Percentiles rank a stretch among this genome's conserved stretches.
Evolutionary conservation across 2,888 invertebrate species (phyloP).

Genomic region (Polyploca ridens): DNA sequence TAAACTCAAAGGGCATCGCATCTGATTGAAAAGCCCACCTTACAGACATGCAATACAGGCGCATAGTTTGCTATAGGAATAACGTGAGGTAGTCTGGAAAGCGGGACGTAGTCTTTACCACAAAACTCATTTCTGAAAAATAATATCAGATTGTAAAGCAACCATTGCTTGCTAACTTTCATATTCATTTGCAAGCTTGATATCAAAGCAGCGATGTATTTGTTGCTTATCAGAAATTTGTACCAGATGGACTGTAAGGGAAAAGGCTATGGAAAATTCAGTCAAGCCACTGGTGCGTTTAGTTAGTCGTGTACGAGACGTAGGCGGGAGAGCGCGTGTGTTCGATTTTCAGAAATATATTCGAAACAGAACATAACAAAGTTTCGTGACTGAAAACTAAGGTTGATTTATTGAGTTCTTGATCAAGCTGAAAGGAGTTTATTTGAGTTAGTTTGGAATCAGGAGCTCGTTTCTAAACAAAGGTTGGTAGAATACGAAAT

Average conservation of each 20-base stretch:
- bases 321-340: conserved; percentile 41
- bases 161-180: conserved; percentile 34
- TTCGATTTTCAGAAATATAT: conserved; percentile 33
- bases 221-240: background rate
- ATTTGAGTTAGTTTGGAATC: conserved; percentile 35
- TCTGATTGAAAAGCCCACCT: conserved; percentile 72
- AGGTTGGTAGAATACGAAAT: conserved; percentile 38
- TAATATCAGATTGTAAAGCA: background rate
- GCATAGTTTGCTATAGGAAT: conserved; percentile 49
- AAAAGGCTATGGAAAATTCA: conserved; percentile 36
- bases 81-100: conserved; percentile 41
- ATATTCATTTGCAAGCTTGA: too few species aligned
- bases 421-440: conserved; percentile 28
- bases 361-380: conserved; percentile 53
- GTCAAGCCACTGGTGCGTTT: conserved; percentile 19
- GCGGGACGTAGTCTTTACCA: conserved; percentile 32
- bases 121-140: background rate
- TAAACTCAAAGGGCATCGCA: conserved; percentile 48
- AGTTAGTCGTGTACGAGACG: conserved; percentile 49
- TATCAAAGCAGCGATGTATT: conserved; percentile 43
- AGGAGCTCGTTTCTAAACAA: conserved; percentile 39
- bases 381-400: conserved; percentile 57
- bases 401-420: conserved; percentile 45
- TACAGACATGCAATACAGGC: conserved; percentile 72
- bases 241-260: conserved; percentile 19